phyloP scores from a whole-genome alignment of 2,888 invertebrate genomes.

The Nomada lathburiana region DNA sequence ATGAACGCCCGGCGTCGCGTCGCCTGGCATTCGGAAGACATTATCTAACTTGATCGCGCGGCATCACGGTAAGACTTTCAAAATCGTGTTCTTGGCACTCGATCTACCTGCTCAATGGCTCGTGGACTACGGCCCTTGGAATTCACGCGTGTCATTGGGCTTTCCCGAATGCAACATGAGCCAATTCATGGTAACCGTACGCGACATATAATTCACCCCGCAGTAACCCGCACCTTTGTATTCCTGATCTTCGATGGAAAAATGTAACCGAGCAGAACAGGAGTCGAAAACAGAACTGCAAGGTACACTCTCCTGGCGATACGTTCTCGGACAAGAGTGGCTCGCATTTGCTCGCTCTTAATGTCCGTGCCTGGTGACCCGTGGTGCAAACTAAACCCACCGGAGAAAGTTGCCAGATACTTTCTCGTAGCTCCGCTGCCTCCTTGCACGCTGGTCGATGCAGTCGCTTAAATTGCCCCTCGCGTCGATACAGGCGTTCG shows the following conservation, averaged over 20 bases:
- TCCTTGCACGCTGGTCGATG: constrained; percentile 77
- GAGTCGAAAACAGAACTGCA: constrained; percentile 5
- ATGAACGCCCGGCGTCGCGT: not conserved
- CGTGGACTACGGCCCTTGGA: constrained; percentile 42
- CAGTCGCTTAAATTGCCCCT: constrained; percentile 78
- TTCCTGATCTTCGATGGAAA: not conserved
- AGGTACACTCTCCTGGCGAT: constrained; percentile 35
- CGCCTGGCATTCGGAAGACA: constrained; percentile 46
- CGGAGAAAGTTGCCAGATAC: constrained; percentile 82
- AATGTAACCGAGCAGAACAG: not conserved
- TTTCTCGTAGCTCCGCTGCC: constrained; percentile 78
- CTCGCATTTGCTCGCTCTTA: constrained; percentile 76
- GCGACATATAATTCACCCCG: not conserved
- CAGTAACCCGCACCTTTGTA: too few species aligned
- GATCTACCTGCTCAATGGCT: constrained; percentile 31
- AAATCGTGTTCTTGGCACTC: constrained; percentile 57
- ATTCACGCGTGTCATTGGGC: constrained; percentile 36
- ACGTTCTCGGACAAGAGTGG: constrained; percentile 39
- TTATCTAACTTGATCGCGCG: constrained; percentile 53
- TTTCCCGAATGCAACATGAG: constrained; percentile 7
- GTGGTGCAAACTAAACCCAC: constrained; percentile 82
- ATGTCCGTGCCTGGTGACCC: constrained; percentile 82
- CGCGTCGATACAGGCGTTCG: constrained; percentile 61
- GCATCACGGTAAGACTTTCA: constrained; percentile 48
- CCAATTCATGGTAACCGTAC: not conserved